Conservation (phyloP, 2,888 invertebrate species). For the Argyresthia goedartella region DNA sequence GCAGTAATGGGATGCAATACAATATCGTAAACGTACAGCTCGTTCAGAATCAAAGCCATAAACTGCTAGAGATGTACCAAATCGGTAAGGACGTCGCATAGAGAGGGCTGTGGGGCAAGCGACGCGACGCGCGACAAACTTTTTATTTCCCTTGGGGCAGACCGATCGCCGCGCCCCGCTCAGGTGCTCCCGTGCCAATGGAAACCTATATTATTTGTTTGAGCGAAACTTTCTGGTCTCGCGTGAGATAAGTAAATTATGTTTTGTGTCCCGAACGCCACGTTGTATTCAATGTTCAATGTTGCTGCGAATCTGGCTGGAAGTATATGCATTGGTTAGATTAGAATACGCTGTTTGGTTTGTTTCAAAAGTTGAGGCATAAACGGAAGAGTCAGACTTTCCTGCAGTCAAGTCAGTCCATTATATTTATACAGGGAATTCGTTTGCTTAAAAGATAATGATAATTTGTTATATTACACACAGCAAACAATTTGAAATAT, state of each 20-base stretch:
- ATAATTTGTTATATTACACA: no score
- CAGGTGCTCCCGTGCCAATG: conserved; percentile 48
- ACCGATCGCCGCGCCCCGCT: conserved; percentile 60
- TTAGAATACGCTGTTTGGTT: no score
- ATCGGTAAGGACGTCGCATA: conserved; percentile 57
- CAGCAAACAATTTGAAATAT: no score
- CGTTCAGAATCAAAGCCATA: conserved; percentile 63
- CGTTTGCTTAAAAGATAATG: no score
- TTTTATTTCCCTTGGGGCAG: conserved; percentile 67
- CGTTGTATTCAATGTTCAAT: conserved; percentile 44
- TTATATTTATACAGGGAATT: no score
- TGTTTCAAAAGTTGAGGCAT: no score
- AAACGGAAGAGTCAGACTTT: no score
- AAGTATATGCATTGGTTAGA: no score
- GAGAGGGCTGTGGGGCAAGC: conserved; percentile 61
- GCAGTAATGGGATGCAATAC: conserved; percentile 56
- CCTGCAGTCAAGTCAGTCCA: no score
- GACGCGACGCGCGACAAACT: conserved; percentile 65
- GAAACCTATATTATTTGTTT: conserved; percentile 70
- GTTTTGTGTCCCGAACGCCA: conserved; percentile 48
- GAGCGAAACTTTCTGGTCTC: conserved; percentile 66
- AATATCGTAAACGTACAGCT: conserved; percentile 58
- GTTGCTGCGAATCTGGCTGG: no score
- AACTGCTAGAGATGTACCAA: conserved; percentile 43
- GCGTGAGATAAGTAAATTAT: conserved; percentile 66